phyloP scores from a whole-genome alignment of 2,113 vertebrate genomes.

The Hydrolagus affinis region DNA sequence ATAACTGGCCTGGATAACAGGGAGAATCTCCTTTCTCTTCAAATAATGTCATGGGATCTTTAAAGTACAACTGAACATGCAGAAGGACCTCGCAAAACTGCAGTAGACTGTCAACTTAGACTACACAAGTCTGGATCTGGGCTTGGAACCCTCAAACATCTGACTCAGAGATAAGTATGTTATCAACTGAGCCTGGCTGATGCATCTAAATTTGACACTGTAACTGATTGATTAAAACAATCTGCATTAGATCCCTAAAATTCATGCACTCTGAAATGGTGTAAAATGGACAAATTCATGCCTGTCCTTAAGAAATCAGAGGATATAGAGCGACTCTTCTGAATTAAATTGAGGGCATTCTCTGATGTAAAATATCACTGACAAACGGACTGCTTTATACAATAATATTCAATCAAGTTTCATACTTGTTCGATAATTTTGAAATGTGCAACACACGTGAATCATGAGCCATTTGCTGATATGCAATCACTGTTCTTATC shows the following conservation, averaged over 20 bases:
- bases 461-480: conserved; percentile 82
- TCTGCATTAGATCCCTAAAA: background rate
- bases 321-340: background rate
- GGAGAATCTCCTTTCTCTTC: no score
- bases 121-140: no score
- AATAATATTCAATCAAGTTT: background rate
- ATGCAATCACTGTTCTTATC: conserved; percentile 74
- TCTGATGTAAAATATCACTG: background rate
- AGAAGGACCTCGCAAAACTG: no score
- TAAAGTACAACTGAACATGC: no score
- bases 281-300: background rate
- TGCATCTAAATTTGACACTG: background rate
- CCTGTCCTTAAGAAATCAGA: no score
- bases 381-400: background rate
- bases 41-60: no score
- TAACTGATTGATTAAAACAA: background rate
- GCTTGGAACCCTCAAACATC: no score
- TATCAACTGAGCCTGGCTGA: no score
- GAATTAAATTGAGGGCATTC: background rate
- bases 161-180: no score
- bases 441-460: conserved; percentile 75
- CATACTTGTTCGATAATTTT: conserved; percentile 63
- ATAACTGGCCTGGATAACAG: no score
- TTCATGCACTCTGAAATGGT: background rate
- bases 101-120: no score